Evolutionary conservation across 2,113 vertebrate species (phyloP).

Genomic region (Trogon surrucura): DNA sequence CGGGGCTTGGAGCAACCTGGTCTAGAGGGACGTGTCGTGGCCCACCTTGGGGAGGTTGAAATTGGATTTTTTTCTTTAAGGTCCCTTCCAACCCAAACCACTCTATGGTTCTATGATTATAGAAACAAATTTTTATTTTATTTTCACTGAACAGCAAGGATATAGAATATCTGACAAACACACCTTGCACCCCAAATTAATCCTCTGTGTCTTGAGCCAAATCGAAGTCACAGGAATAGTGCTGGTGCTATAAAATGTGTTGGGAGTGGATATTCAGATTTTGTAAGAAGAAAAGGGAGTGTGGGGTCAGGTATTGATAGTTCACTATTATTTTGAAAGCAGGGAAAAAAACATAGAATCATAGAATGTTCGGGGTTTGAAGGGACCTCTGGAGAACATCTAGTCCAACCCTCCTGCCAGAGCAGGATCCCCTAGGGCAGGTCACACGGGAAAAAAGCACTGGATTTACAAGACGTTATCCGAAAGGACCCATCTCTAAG

Average conservation of each 20-base stretch:
- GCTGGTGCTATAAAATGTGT: accelerated
- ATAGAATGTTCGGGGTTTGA: too few relatives aligned
- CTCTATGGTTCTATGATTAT: not conserved
- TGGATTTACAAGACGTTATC: not conserved
- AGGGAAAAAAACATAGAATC: too few relatives aligned
- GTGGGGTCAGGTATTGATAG: not conserved
- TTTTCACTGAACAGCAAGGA: not conserved
- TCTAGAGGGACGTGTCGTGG: too few relatives aligned
- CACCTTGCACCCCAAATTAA: not conserved
- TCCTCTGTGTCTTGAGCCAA: not conserved
- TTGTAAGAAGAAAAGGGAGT: not conserved
- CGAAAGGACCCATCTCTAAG: not conserved
- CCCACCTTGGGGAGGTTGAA: too few relatives aligned
- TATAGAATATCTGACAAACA: not conserved
- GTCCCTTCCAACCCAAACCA: too few relatives aligned
- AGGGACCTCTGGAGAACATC: too few relatives aligned
- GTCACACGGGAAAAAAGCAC: accelerated
- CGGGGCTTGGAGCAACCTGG: too few relatives aligned
- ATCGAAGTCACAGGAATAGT: accelerated
- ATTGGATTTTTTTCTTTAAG: too few relatives aligned
- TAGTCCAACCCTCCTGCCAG: too few relatives aligned
- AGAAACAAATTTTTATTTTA: not conserved
- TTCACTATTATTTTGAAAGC: not conserved
- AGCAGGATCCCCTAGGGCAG: too few relatives aligned
- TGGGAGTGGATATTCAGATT: not conserved